Percentiles rank a stretch among this genome's conserved stretches.
These are phyloP conservation scores for Sciurus vulgaris DNA, from an alignment of 2,797 vertebrate genomes.

Conservation along the genomic window DNA sequence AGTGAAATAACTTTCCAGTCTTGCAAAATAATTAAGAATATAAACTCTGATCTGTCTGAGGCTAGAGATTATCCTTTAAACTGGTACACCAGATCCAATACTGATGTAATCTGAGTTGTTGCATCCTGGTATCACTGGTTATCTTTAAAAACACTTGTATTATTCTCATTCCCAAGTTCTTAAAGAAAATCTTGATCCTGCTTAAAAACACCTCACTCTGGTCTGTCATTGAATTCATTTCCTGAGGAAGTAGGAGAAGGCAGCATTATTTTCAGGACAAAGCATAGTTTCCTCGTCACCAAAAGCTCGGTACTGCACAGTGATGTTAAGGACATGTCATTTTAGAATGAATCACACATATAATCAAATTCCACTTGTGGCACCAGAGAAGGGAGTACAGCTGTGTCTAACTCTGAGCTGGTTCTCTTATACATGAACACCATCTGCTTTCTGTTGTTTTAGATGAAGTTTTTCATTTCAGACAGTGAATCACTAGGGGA, in stretches of 20 bases:
- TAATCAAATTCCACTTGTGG: slow-evolving; percentile 58
- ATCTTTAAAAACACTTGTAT: not conserved
- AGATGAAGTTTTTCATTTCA: slow-evolving; percentile 63
- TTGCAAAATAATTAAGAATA: slow-evolving; percentile 26
- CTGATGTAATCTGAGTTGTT: slow-evolving; percentile 15
- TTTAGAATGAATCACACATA: slow-evolving; percentile 61
- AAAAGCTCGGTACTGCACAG: not conserved
- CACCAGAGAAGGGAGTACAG: slow-evolving; percentile 35
- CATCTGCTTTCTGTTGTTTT: slow-evolving; percentile 69
- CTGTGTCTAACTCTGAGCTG: slow-evolving; percentile 1
- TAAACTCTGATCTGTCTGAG: not conserved
- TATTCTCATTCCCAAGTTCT: slow-evolving; percentile 26
- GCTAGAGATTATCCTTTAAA: not conserved
- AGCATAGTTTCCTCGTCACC: not conserved
- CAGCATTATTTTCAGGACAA: slow-evolving; percentile 60
- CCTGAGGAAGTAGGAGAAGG: slow-evolving; percentile 23
- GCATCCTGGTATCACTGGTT: not conserved
- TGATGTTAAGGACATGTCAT: slow-evolving; percentile 45
- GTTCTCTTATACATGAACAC: slow-evolving; percentile 26
- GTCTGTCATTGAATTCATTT: slow-evolving; percentile 61
- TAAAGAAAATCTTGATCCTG: slow-evolving; percentile 27
- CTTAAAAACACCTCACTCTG: slow-evolving; percentile 8
- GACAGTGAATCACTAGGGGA: not conserved
- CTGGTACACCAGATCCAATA: not conserved
- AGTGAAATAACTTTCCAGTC: slow-evolving; percentile 23